A percentile compares a stretch with the other conserved stretches of the same genome.
These are phyloP conservation scores for Trochalopteron elliotii DNA, from an alignment of 2,113 vertebrate genomes.

Conservation along the genomic window DNA sequence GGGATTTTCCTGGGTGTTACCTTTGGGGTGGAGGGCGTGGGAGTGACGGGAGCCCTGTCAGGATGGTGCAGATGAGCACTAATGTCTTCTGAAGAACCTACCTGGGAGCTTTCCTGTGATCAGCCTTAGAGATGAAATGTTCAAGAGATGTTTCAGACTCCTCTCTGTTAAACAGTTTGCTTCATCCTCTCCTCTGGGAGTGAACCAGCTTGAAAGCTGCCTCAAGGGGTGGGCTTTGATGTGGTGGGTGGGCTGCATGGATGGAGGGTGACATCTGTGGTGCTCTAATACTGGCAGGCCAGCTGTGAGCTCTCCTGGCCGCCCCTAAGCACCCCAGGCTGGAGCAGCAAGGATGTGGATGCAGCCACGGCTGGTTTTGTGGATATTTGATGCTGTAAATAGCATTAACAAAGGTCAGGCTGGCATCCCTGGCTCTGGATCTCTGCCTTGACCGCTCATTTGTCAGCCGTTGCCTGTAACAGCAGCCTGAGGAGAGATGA, in stretches of 20 bases:
- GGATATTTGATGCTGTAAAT: background rate
- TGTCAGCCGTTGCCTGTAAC: background rate
- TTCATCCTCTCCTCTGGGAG: background rate
- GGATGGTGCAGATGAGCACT: background rate
- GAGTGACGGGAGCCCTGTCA: background rate
- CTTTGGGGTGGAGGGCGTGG: background rate
- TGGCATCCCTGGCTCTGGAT: background rate
- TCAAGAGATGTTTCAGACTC: background rate
- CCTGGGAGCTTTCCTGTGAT: background rate
- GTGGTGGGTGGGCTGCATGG: background rate
- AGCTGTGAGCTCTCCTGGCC: background rate
- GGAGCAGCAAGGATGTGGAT: background rate
- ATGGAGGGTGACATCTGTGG: background rate
- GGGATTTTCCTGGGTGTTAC: background rate
- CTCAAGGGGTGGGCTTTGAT: background rate
- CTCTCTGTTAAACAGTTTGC: background rate
- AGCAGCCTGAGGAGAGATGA: background rate
- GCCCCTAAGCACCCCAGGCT: background rate
- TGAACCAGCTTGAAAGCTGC: background rate
- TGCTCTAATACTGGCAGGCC: background rate
- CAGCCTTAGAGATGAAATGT: background rate
- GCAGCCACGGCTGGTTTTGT: background rate
- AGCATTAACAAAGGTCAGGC: slow-evolving; percentile 10
- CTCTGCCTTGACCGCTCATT: background rate
- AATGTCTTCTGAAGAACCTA: background rate